These are phyloP conservation scores for Cossypha heuglini DNA, from an alignment of 2,797 vertebrate genomes.

Conservation along the genomic window DNA sequence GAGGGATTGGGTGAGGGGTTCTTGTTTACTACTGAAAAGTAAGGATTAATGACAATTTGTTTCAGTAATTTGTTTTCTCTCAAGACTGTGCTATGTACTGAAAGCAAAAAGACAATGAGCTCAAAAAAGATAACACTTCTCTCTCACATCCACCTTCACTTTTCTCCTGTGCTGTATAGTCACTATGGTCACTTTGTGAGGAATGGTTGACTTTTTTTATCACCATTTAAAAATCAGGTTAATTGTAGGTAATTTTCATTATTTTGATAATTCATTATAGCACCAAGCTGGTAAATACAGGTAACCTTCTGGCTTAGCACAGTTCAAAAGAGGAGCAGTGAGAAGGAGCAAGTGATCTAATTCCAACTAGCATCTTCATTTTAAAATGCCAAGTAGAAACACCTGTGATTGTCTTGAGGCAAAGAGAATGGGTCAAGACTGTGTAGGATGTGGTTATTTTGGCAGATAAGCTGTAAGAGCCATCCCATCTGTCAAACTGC, in stretches of 20 bases:
- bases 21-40: not conserved
- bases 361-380: not conserved
- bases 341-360: not conserved
- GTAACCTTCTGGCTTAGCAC: not conserved
- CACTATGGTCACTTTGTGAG: not conserved
- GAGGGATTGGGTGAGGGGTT: not conserved
- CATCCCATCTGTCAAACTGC: not conserved
- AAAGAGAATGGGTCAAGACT: not conserved
- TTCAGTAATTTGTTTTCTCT: not conserved
- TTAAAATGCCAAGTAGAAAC: not conserved
- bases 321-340: not conserved
- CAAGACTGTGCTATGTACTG: not conserved
- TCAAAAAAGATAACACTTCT: not conserved
- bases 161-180: not conserved
- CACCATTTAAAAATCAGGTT: not conserved
- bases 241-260: not conserved
- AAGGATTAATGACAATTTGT: not conserved
- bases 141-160: not conserved
- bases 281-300: not conserved
- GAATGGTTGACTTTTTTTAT: not conserved
- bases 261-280: not conserved
- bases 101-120: not conserved
- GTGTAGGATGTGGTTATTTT: not conserved
- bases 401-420: not conserved
- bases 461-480: not conserved